These are phyloP conservation scores for Pachypeltis micranthus DNA, from an alignment of 1,140 invertebrate species.

Conservation along the genomic window DNA sequence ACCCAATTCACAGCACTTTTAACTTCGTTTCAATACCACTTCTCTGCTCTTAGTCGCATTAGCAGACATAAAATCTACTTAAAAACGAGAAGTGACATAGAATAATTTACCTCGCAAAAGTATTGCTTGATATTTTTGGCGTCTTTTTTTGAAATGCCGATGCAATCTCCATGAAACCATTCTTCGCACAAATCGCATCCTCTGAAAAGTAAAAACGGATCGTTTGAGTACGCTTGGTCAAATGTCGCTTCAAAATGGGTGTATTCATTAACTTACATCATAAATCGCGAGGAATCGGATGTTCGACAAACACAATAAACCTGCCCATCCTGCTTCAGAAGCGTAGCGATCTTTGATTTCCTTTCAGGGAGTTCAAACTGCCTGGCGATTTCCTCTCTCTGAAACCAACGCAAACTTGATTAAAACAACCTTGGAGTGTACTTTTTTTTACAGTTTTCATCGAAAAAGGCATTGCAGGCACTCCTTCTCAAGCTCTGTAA, in stretches of 20 bases:
- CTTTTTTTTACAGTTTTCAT: too few species aligned
- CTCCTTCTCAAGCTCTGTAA: too few species aligned
- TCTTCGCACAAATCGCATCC: conserved; percentile 95
- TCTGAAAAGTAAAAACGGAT: too few species aligned
- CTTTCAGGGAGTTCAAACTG: conserved; percentile 80
- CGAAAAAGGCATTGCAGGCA: too few species aligned
- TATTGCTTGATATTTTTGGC: conserved; percentile 88
- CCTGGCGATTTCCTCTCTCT: conserved; percentile 68
- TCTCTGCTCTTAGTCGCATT: too few species aligned
- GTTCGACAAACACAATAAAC: conserved; percentile 90
- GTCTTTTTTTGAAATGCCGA: conserved; percentile 85
- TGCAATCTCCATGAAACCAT: conserved; percentile 98
- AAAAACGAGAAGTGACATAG: neutral
- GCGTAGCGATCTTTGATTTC: conserved; percentile 80
- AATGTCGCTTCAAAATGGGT: too few species aligned
- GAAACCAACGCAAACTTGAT: too few species aligned
- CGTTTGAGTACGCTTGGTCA: too few species aligned
- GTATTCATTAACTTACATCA: conserved; percentile 65
- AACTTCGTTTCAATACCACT: too few species aligned
- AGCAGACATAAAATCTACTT: too few species aligned
- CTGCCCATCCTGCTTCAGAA: conserved; percentile 76
- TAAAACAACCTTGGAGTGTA: too few species aligned
- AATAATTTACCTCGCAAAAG: conserved; percentile 55
- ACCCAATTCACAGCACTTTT: too few species aligned
- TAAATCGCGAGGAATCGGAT: conserved; percentile 84